A percentile compares a stretch with the other conserved stretches of the same genome.
Conservation (phyloP, 1,140 invertebrate genomes). For the Pseudomyrmex pallidus region DNA sequence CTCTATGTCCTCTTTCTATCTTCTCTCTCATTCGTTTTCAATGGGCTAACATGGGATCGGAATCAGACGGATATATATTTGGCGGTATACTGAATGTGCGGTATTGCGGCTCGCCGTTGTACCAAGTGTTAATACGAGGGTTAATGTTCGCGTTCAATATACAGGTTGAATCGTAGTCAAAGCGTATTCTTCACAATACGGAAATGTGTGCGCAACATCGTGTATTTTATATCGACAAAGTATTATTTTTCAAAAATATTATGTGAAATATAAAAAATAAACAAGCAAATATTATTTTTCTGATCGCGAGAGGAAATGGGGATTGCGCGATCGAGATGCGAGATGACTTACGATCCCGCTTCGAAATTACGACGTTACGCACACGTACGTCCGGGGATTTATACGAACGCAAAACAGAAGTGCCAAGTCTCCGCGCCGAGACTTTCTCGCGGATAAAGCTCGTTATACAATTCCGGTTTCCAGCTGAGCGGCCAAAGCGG, state of each 20-base stretch:
- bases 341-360: conserved; percentile 4
- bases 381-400: not conserved
- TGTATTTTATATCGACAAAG: not conserved
- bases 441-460: conserved; percentile 54
- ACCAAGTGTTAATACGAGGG: not conserved
- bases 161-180: not conserved
- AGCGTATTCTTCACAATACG: too few relatives aligned
- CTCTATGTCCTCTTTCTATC: not conserved
- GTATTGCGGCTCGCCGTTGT: conserved; percentile 6
- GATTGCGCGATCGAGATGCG: not conserved
- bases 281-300: too few relatives aligned
- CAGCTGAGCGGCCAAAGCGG: not conserved
- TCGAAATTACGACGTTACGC: conserved; percentile 28
- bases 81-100: not conserved
- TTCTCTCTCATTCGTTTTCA: conserved; percentile 15
- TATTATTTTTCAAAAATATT: too few relatives aligned
- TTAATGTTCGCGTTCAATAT: not conserved
- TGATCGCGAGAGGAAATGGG: too few relatives aligned
- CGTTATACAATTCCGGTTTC: conserved; percentile 53
- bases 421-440: conserved; percentile 2
- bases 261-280: too few relatives aligned
- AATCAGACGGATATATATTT: not conserved
- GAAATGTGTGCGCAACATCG: too few relatives aligned
- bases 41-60: conserved; percentile 7
- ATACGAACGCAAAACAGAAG: conserved; percentile 40